Conservation (phyloP, 1,140 invertebrate species). For the Pectinophora gossypiella region DNA sequence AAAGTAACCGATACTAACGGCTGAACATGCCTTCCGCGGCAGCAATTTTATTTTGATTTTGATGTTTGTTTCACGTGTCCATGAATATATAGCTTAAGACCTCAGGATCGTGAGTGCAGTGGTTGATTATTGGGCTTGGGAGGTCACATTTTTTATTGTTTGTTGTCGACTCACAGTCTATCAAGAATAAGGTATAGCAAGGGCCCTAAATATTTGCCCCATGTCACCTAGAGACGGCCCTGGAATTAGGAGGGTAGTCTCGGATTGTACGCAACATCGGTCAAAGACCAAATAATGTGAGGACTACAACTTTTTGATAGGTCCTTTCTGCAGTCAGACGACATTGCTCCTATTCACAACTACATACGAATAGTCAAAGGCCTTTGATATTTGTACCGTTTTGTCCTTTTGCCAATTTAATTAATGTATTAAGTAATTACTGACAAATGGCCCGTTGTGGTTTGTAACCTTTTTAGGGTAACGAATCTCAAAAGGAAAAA, state of each 20-base stretch:
- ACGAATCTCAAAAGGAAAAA: too few relatives aligned
- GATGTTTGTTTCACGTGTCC: too few relatives aligned
- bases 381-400: conserved; percentile 36
- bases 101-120: too few relatives aligned
- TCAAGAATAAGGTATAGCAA: not conserved
- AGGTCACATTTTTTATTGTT: too few relatives aligned
- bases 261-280: conserved; percentile 32
- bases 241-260: not conserved
- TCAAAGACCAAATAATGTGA: conserved; percentile 43
- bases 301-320: conserved; percentile 45
- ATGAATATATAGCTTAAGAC: too few relatives aligned
- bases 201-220: not conserved
- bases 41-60: too few relatives aligned
- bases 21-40: too few relatives aligned
- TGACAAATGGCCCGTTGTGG: too few relatives aligned
- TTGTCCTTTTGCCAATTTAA: conserved; percentile 24
- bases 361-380: conserved; percentile 52
- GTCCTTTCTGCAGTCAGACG: conserved; percentile 36
- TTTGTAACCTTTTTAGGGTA: too few relatives aligned
- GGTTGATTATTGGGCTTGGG: too few relatives aligned
- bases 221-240: not conserved
- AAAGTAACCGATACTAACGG: too few relatives aligned
- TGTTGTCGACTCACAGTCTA: not conserved
- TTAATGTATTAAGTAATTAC: conserved; percentile 11
- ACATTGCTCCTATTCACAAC: conserved; percentile 28